Base-by-base conservation (phyloP, 2,113 vertebrate genomes). In the Asarcornis scutulata region DNA sequence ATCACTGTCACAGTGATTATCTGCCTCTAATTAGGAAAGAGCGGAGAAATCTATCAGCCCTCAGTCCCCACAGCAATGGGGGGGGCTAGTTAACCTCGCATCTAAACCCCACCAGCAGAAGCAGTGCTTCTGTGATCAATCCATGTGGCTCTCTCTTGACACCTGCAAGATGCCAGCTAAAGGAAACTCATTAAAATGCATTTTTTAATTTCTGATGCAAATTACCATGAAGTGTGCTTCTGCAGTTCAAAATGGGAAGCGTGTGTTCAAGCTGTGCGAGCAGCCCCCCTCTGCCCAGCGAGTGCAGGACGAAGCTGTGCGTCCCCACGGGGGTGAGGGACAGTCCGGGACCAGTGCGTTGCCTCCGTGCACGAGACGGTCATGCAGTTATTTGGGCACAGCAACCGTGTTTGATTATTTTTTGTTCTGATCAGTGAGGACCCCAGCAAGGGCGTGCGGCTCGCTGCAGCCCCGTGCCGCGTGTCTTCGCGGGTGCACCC, bases 1-100 rank as follows among this genome's bases (percentile, higher is more conserved):
- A 34, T 96, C 95, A 80, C 64, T 95, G 94, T 92, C 92, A 85
- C 7, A 17, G 75, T 78, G 84, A 96, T 97, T 94, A 96, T 96
- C 91, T 96, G 62, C 88, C 52, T 92, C 83, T 96, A 95, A 96
- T 96, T 95, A 95, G 84, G 84, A 81, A 79, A 42, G 71, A 93
- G 56, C 92, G 87, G 88, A 68, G 83, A 55, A 89, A 81, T 91
- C 75, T 56, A 81, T 93, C 74, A 94, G 80, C 67, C n/a, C 27
- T 80, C 76, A 68, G 69, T 86, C 78, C 25, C 86, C 55, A 6
- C 63, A 27, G 74, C 67, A 15, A 26, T 8, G 69, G 52, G 69
- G 32, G 32, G 15, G 36, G 27, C 38, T 80, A 76, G n/a, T 72
- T 91, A 87, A 85, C 95, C 91, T 91, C 38, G 1, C 14, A 2